Base-by-base conservation (phyloP, 2,113 vertebrate genomes). In the Passerina amoena region DNA sequence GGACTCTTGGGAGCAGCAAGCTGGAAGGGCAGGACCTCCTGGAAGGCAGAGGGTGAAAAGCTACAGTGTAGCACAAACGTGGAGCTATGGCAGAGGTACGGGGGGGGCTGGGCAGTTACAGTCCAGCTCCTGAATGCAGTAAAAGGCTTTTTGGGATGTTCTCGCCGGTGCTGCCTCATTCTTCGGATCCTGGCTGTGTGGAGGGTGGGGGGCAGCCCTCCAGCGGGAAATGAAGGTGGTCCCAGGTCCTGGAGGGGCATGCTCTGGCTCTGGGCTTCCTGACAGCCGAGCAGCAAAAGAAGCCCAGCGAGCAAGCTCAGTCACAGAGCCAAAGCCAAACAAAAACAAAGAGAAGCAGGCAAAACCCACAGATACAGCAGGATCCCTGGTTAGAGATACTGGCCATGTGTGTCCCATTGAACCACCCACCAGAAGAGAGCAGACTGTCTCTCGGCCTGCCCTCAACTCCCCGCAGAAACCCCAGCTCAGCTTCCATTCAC, bases 101-200 rank as follows among this genome's bases (percentile, higher is more conserved):
- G 23, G n/a, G 42, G 22, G 20, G 64, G 15, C 45, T n/a, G 22
- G 22, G 42, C 23, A 40, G 38, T 63, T 20, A 27, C 27, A n/a
- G 31, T 25, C 64, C 22, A 7, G 42, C 16, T 40, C 37, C 60
- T 18, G 8, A 47, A 47, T 3, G 4, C 44, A 19, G 22, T 66
- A 25, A 66, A 47, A 47, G 31, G 19, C 53, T 63, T 28, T 21
- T 42, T 5, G 3, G 40, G 40, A 5, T 65, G 3, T 23, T n/a
- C 63, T 45, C 7, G 6, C 63, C 2, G 0, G 14, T 17, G 7
- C 14, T 65, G 42, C 10, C 15, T 66, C 8, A 6, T 66, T 19
- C 33, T 66, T 47, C 0, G 3, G 44, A 47, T 45, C 44, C 44
- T 2, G 2, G 31, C 44, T 66, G 33, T 35, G 33, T 1, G 1